A percentile compares a stretch with the other conserved stretches of the same genome.
These are phyloP conservation scores for Caradrina clavipalpis DNA, from an alignment of 2,888 invertebrate species.

Conservation along the genomic window DNA sequence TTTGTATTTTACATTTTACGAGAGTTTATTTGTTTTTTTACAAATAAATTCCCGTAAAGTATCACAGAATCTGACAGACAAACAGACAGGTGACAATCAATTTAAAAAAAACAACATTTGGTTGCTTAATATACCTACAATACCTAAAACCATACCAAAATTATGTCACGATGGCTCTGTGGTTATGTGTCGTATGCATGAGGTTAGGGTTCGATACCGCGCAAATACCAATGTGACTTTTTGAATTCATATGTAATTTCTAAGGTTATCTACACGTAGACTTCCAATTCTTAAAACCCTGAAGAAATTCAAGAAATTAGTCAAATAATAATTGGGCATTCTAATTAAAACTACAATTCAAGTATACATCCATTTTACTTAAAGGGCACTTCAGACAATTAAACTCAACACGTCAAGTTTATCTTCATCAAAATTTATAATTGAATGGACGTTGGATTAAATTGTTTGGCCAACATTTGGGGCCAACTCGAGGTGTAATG, in stretches of 20 bases:
- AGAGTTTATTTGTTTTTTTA: neutral
- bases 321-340: too few relatives aligned
- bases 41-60: too few relatives aligned
- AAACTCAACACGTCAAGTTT: slow-evolving; percentile 5
- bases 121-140: too few relatives aligned
- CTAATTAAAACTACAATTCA: neutral
- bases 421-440: slow-evolving; percentile 12
- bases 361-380: neutral
- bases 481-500: neutral
- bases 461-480: slow-evolving; percentile 12
- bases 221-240: too few relatives aligned
- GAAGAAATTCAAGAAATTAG: neutral
- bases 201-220: too few relatives aligned
- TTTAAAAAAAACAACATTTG: too few relatives aligned
- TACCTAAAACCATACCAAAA: too few relatives aligned
- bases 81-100: neutral
- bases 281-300: too few relatives aligned
- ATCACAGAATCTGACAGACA: slow-evolving; percentile 1
- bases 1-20: neutral
- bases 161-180: too few relatives aligned
- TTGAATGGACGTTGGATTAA: neutral
- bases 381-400: slow-evolving; percentile 11
- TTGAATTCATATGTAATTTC: too few relatives aligned
- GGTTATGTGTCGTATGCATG: too few relatives aligned
- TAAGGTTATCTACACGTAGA: too few relatives aligned